Percentiles rank a stretch among this genome's conserved stretches.
These are phyloP conservation scores for Greenwoodochromis staneri DNA, from an alignment of 2,113 vertebrate species.

Conservation along the genomic window DNA sequence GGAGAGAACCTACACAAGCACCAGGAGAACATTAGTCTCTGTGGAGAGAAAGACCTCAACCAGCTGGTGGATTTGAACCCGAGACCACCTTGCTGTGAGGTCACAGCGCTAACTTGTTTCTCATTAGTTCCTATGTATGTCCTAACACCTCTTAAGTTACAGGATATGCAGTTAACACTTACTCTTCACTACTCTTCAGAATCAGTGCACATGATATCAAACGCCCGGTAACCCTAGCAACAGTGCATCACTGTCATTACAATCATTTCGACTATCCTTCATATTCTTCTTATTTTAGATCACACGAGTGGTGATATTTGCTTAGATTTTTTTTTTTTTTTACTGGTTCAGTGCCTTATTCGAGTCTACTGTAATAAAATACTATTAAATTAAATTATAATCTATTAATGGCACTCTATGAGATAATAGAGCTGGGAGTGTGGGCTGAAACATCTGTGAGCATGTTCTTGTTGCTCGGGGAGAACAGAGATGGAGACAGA, in stretches of 20 bases:
- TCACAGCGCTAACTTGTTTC: neutral
- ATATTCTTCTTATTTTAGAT: neutral
- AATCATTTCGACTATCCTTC: neutral
- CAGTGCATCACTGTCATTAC: neutral
- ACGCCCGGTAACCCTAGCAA: conserved; percentile 2
- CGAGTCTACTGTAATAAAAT: conserved; percentile 13
- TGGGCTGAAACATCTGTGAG: conserved; percentile 36
- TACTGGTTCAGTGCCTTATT: conserved; percentile 6
- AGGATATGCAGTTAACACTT: neutral
- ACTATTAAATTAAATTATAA: conserved; percentile 45
- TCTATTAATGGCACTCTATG: conserved; percentile 30
- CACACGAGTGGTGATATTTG: neutral
- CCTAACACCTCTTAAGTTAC: neutral
- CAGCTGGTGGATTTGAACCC: neutral
- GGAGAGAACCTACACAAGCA: neutral
- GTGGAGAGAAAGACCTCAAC: neutral
- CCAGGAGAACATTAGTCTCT: neutral
- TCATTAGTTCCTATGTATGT: neutral
- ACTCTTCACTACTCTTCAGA: neutral
- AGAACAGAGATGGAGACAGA: conserved; percentile 55
- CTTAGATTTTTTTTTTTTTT: neutral
- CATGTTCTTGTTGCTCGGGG: conserved; percentile 25
- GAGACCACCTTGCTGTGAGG: neutral
- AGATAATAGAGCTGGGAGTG: conserved; percentile 19
- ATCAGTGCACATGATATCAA: neutral